A percentile compares a stretch with the other conserved stretches of the same genome.
Evolutionary conservation across 1,140 invertebrate species (phyloP).

Genomic region (Drosophila malerkotliana): DNA sequence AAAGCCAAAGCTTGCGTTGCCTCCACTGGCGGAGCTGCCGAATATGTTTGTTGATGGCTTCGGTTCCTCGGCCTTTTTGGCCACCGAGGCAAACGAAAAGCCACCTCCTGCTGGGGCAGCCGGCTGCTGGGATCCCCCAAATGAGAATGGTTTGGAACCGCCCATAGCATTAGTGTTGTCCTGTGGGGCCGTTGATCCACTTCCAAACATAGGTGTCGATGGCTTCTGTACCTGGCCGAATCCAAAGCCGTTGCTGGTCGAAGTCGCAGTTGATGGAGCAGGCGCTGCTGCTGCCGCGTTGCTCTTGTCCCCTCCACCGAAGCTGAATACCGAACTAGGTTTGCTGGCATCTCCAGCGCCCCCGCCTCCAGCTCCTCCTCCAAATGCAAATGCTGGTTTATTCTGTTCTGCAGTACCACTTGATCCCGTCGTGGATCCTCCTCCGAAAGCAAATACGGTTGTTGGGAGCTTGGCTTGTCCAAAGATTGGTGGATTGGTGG

Average conservation of each 20-base stretch:
- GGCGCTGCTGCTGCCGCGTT: not conserved
- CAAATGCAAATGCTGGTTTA: conserved; percentile 34
- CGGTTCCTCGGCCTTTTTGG: conserved; percentile 19
- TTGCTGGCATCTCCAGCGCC: conserved; percentile 2
- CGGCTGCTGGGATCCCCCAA: conserved; percentile 19
- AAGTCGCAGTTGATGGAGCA: not conserved
- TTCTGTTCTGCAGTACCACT: not conserved
- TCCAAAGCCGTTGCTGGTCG: conserved; percentile 27
- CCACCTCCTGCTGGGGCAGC: conserved; percentile 33
- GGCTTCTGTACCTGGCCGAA: conserved; percentile 25
- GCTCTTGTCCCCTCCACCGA: conserved; percentile 28
- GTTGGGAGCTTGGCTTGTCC: conserved; percentile 7
- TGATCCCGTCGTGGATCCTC: not conserved
- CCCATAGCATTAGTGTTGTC: not conserved
- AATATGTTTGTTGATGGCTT: conserved; percentile 36
- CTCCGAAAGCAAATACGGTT: conserved; percentile 35
- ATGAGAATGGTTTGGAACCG: conserved; percentile 33
- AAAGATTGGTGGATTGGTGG: conserved; percentile 1
- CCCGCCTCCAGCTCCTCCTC: conserved; percentile 8
- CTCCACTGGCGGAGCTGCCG: conserved; percentile 14
- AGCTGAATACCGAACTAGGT: conserved; percentile 42
- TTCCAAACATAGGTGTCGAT: conserved; percentile 22
- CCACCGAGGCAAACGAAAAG: conserved; percentile 50
- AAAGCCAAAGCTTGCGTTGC: conserved; percentile 52
- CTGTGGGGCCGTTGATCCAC: not conserved